phyloP scores from a whole-genome alignment of 2,113 vertebrate genomes.

The Myocastor coypus region DNA sequence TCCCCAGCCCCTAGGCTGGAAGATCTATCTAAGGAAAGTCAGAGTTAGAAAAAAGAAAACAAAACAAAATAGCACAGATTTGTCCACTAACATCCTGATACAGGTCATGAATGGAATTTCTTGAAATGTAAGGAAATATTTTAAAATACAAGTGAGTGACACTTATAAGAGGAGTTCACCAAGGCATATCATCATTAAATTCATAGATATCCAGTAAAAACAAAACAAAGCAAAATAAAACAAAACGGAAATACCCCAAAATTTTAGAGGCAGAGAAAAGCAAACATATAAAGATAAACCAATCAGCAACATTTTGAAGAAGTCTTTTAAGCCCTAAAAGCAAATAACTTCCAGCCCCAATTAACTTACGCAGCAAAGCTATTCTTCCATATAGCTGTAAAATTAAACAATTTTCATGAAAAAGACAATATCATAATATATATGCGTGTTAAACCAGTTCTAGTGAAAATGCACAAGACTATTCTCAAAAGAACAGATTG shows the following conservation, averaged over 20 bases:
- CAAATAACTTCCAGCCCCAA: neutral
- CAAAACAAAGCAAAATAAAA: no score
- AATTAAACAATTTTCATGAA: neutral
- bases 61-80: neutral
- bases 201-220: neutral
- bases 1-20: no score
- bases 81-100: neutral
- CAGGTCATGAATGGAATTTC: neutral
- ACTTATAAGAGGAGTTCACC: neutral
- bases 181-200: neutral
- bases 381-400: neutral
- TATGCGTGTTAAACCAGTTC: neutral
- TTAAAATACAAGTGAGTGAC: neutral
- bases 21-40: neutral
- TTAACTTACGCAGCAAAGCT: neutral
- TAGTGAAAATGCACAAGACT: neutral
- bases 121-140: neutral
- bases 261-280: neutral
- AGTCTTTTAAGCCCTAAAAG: neutral
- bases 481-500: neutral
- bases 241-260: neutral
- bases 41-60: neutral
- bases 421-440: neutral
- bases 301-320: neutral
- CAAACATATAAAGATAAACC: neutral